phyloP scores from a whole-genome alignment of 2,113 vertebrate genomes.

The Henicopernis longicauda region DNA sequence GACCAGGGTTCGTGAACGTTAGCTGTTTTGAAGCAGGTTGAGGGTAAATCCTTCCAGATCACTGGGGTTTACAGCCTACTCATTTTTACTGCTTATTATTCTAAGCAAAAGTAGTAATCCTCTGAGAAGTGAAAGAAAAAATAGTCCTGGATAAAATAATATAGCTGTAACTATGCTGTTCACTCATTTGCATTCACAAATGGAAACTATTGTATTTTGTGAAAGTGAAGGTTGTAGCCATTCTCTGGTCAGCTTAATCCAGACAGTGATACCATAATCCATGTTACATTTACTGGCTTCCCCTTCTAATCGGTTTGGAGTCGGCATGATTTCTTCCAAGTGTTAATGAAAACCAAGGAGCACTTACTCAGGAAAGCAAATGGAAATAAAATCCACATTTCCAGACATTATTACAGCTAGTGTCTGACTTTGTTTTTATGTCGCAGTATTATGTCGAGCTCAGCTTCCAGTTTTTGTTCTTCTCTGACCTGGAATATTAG shows the following conservation, averaged over 20 bases:
- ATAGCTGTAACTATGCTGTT: neutral
- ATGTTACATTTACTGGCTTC: conserved; percentile 14
- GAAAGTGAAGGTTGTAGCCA: conserved; percentile 1
- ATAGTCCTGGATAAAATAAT: neutral
- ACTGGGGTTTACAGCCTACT: neutral
- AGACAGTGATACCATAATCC: conserved; percentile 52
- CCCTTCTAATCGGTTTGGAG: conserved; percentile 5
- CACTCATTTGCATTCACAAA: neutral
- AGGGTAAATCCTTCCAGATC: neutral
- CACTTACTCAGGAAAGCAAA: neutral
- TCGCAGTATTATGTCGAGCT: neutral
- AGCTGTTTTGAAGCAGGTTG: neutral
- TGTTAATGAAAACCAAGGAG: conserved; percentile 18
- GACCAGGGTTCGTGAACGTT: neutral
- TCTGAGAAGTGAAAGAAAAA: neutral
- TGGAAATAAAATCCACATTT: conserved; percentile 11
- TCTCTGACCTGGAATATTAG: neutral
- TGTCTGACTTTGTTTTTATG: neutral
- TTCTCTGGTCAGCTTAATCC: conserved; percentile 11
- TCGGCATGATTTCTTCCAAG: neutral
- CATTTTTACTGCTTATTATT: neutral
- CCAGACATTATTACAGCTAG: neutral
- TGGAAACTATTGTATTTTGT: neutral
- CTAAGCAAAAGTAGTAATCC: neutral
- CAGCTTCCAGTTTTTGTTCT: neutral